phyloP scores from a whole-genome alignment of 1,140 invertebrate species.

The Sycophila sp. region DNA sequence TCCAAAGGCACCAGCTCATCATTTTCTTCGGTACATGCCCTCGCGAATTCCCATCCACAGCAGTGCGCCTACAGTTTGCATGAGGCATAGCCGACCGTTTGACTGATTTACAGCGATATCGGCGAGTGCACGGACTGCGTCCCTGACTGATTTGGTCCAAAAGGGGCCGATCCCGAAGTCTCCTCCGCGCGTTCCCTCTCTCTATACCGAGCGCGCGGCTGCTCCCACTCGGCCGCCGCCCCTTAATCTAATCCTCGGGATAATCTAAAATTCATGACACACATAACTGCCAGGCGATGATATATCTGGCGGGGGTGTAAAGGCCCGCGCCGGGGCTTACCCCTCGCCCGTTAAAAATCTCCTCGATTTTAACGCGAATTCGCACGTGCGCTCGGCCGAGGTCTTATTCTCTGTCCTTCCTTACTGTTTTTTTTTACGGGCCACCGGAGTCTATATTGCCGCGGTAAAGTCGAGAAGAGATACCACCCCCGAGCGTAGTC shows the following conservation, averaged over 20 bases:
- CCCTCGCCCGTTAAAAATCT: background rate
- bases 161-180: constrained; percentile 43
- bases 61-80: background rate
- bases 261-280: constrained; percentile 66
- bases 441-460: background rate
- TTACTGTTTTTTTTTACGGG: constrained; percentile 6
- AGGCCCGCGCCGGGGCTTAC: constrained; percentile 40
- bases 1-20: too few species aligned
- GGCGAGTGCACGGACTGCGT: background rate
- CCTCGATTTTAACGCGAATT: too few species aligned
- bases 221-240: constrained; percentile 35
- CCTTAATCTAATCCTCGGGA: constrained; percentile 65
- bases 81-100: constrained; percentile 1
- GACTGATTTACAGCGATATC: constrained; percentile 29
- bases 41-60: too few species aligned
- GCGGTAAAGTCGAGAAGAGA: too few species aligned
- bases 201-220: background rate
- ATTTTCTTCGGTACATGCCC: too few species aligned
- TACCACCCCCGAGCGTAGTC: too few species aligned
- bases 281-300: constrained; percentile 66
- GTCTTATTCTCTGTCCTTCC: background rate
- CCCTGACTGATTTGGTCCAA: constrained; percentile 44
- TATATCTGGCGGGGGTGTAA: constrained; percentile 60
- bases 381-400: too few species aligned
- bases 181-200: background rate